These are phyloP conservation scores for Julus scanicus DNA, from an alignment of 2,888 invertebrate species.

Conservation along the genomic window DNA sequence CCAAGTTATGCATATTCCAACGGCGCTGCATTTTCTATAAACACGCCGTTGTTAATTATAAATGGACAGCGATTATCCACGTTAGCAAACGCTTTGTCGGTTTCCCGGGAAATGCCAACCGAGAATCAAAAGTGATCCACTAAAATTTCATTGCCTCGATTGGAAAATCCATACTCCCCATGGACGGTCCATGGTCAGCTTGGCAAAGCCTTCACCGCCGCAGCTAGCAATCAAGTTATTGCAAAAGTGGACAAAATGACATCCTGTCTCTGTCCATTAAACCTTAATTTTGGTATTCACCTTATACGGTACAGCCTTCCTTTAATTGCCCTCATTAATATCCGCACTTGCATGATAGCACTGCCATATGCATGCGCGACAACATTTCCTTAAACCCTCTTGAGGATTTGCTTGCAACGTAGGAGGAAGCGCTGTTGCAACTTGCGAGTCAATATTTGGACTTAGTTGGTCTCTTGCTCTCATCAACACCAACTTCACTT, in stretches of 20 bases:
- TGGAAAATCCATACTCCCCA: constrained; percentile 26
- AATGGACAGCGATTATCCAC: constrained; percentile 30
- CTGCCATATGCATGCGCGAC: background rate
- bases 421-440: constrained; percentile 11
- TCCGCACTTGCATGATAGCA: constrained; percentile 4
- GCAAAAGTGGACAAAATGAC: constrained; percentile 25
- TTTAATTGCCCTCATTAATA: constrained; percentile 34
- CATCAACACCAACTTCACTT: constrained; percentile 39
- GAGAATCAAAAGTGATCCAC: constrained; percentile 26
- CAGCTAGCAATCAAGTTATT: constrained; percentile 5
- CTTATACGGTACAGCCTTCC: background rate
- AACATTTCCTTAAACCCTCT: background rate
- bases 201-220: background rate
- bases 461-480: constrained; percentile 42
- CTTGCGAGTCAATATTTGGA: constrained; percentile 20
- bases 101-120: background rate
- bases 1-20: background rate
- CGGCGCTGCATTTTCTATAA: background rate
- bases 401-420: background rate
- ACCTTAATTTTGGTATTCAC: constrained; percentile 31
- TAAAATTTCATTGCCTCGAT: constrained; percentile 34
- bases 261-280: constrained; percentile 15
- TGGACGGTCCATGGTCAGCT: background rate
- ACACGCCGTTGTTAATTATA: background rate
- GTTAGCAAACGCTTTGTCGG: constrained; percentile 36